phyloP scores from a whole-genome alignment of 2,888 invertebrate genomes.

The Apamea monoglypha region DNA sequence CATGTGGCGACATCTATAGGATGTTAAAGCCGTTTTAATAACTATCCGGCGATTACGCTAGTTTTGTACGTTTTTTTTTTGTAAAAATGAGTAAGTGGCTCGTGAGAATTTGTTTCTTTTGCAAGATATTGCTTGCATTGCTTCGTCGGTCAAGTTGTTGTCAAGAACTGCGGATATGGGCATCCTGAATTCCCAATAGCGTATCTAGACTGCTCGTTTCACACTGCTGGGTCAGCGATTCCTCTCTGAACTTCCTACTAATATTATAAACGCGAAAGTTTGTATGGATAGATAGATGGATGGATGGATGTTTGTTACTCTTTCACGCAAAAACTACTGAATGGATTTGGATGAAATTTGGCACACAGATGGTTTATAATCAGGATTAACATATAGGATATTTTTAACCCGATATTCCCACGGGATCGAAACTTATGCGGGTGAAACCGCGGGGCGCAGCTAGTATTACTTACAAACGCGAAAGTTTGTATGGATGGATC shows the following conservation, averaged over 20 bases:
- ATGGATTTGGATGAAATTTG: no score
- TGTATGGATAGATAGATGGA: no score
- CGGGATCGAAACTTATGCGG: no score
- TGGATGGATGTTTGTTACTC: no score
- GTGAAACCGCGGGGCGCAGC: no score
- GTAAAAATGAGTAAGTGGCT: constrained; percentile 1
- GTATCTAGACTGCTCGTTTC: not conserved
- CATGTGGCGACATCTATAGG: constrained; percentile 29
- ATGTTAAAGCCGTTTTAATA: constrained; percentile 39
- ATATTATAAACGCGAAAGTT: no score
- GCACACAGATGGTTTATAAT: no score
- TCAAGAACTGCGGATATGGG: not conserved
- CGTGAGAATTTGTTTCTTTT: constrained; percentile 21
- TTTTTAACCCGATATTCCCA: no score
- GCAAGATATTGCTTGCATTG: not conserved
- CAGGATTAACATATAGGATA: no score
- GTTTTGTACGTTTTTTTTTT: constrained; percentile 4
- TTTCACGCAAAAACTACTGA: no score
- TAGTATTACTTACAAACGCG: no score
- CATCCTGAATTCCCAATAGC: not conserved
- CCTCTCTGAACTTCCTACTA: not conserved
- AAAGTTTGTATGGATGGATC: no score
- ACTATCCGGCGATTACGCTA: constrained; percentile 34
- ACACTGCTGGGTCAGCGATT: not conserved
- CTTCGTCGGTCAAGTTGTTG: not conserved